These are phyloP conservation scores for Ormyrus thymus DNA, from an alignment of 2,888 invertebrate species.

Conservation along the genomic window DNA sequence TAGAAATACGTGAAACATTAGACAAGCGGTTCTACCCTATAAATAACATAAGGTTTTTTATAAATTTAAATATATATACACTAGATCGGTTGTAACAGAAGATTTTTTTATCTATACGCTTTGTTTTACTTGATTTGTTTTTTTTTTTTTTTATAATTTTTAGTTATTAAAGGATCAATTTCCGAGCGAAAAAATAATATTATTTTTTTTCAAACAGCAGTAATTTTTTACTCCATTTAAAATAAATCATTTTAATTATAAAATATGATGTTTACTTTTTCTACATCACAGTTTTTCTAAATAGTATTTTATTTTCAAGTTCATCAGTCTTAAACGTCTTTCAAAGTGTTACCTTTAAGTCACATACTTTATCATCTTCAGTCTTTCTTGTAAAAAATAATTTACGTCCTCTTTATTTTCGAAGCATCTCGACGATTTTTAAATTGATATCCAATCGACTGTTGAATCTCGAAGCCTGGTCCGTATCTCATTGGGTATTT, in stretches of 20 bases:
- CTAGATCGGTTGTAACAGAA: no score
- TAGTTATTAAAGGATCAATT: no score
- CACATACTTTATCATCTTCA: slow-evolving; percentile 16
- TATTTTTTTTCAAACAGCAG: no score
- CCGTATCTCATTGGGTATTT: slow-evolving; percentile 16
- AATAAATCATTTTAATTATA: no score
- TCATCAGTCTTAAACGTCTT: slow-evolving; percentile 30
- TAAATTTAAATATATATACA: neutral
- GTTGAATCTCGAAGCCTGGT: slow-evolving; percentile 33
- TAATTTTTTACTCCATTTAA: no score
- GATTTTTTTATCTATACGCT: no score
- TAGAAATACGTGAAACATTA: no score
- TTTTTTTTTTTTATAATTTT: no score
- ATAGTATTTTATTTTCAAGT: neutral
- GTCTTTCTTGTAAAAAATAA: slow-evolving; percentile 1
- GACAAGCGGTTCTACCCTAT: neutral
- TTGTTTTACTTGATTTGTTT: no score
- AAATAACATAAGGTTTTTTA: neutral
- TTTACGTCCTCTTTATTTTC: slow-evolving; percentile 28
- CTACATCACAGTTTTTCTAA: no score
- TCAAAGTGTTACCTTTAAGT: slow-evolving; percentile 40
- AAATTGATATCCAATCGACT: slow-evolving; percentile 42
- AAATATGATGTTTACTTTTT: no score
- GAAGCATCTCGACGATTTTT: slow-evolving; percentile 16
- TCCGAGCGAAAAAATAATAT: no score